Evolutionary conservation across 2,888 invertebrate genomes (phyloP).

Genomic region (Stegophylla sp.): DNA sequence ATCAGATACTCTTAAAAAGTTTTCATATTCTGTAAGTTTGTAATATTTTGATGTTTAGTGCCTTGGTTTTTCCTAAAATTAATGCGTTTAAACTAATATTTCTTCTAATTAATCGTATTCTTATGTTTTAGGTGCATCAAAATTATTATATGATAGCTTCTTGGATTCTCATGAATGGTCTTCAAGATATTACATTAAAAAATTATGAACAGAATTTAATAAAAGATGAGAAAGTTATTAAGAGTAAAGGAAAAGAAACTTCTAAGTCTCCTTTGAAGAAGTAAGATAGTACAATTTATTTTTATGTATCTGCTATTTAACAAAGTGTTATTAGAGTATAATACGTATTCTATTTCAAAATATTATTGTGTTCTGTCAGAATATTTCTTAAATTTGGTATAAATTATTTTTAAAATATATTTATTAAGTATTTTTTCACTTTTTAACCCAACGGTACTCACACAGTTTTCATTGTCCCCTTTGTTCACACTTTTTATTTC

Average conservation of each 20-base stretch:
- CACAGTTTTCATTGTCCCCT: too few relatives aligned
- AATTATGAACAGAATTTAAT: slow-evolving; percentile 67
- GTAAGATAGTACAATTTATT: slow-evolving; percentile 67
- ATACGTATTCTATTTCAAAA: too few relatives aligned
- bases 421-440: too few relatives aligned
- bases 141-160: slow-evolving; percentile 88
- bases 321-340: too few relatives aligned
- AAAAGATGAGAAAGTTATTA: slow-evolving; percentile 62
- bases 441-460: too few relatives aligned
- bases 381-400: too few relatives aligned
- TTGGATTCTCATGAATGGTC: slow-evolving; percentile 85
- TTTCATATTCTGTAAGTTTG: slow-evolving; percentile 40
- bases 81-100: neutral
- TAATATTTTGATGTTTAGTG: neutral
- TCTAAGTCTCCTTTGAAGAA: slow-evolving; percentile 71
- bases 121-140: slow-evolving; percentile 75
- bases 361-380: too few relatives aligned
- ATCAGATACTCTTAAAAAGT: slow-evolving; percentile 36
- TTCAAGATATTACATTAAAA: slow-evolving; percentile 80
- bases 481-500: too few relatives aligned
- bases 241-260: slow-evolving; percentile 68
- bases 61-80: neutral
- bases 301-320: slow-evolving; percentile 65
- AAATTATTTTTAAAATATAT: too few relatives aligned
- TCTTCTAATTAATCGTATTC: neutral